Evolutionary conservation across 1,140 invertebrate genomes (phyloP), one percentile per base, ranked within the genome.

Genomic region (Hypothenemus hampei): DNA sequence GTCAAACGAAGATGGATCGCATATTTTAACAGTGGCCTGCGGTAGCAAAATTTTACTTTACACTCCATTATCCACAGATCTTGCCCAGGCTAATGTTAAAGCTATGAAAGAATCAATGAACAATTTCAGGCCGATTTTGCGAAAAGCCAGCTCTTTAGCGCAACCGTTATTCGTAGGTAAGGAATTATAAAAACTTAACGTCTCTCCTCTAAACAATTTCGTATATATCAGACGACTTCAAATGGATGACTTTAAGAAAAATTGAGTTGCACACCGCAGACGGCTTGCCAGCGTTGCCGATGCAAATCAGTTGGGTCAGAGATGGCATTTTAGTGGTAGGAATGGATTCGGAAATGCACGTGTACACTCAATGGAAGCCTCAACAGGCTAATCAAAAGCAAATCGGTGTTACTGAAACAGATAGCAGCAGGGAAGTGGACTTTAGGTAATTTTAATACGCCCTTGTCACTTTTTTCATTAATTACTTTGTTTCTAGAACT

Each of bases 281-380:
- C 70, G 93, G 94, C 0, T 71, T 99, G 31, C 91, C 93, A 22
- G 93, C 97, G 0, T 70, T 99, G 11, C 97, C 97, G 0, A 98
- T 98, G 88, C 93, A 97, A 69, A 90, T 98, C 58, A 96, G 92
- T 0, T 99, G 97, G 97, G 95, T 98, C 0, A 80, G 96, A 22
- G 94, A 97, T 66, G 97, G 97, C 3, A 94, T 99, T 58, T 75
- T 99, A 3, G 92, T 99, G 0, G 93, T 98, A 4, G 97, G 95
- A 18, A 98, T 99, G 94, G 93, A 98, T 68, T 98, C 94, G 22
- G 97, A 99, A 72, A 98, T 99, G 93, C 93, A 98, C 65, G 93
- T 98, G 0, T 99, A 98, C 69, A 96, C 93, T 0, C 97, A 99
- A 70, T 99, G 97, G 96, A 91, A 90, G 64, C 86, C 87, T 2